These are phyloP conservation scores for Manis javanica DNA, from an alignment of 2,797 vertebrate genomes.

Conservation along the genomic window DNA sequence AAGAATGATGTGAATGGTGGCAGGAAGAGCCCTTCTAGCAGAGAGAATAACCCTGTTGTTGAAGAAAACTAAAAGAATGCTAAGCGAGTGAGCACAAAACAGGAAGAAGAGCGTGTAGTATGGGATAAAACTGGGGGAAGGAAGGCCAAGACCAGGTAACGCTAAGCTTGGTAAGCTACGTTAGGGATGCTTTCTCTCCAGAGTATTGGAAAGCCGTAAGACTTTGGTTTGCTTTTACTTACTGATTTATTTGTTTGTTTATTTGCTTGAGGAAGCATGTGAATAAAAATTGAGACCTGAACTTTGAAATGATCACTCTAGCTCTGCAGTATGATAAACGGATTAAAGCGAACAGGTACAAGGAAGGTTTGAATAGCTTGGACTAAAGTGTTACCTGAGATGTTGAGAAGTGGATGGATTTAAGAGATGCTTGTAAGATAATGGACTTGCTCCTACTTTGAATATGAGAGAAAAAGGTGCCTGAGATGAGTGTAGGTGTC, in stretches of 20 bases:
- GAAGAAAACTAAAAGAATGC: background rate
- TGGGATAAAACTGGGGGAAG: background rate
- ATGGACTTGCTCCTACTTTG: background rate
- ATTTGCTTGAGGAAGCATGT: background rate
- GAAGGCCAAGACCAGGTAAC: background rate
- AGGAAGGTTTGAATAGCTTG: background rate
- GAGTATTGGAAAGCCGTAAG: background rate
- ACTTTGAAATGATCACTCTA: background rate
- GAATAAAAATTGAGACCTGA: background rate
- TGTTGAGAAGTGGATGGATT: background rate
- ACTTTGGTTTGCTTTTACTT: background rate
- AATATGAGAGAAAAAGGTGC: background rate
- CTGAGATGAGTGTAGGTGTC: background rate
- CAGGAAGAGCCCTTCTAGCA: background rate
- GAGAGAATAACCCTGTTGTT: background rate
- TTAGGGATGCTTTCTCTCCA: background rate
- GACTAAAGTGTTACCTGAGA: background rate
- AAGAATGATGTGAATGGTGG: background rate
- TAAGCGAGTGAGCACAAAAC: background rate
- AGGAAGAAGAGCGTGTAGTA: background rate
- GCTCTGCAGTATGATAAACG: background rate
- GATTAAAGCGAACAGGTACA: background rate
- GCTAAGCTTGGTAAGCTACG: background rate
- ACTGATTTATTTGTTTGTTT: background rate
- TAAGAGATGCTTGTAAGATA: background rate